Percentiles rank a stretch among this genome's conserved stretches.
phyloP scores from a whole-genome alignment of 2,797 vertebrate genomes.

The Platalea minor region DNA sequence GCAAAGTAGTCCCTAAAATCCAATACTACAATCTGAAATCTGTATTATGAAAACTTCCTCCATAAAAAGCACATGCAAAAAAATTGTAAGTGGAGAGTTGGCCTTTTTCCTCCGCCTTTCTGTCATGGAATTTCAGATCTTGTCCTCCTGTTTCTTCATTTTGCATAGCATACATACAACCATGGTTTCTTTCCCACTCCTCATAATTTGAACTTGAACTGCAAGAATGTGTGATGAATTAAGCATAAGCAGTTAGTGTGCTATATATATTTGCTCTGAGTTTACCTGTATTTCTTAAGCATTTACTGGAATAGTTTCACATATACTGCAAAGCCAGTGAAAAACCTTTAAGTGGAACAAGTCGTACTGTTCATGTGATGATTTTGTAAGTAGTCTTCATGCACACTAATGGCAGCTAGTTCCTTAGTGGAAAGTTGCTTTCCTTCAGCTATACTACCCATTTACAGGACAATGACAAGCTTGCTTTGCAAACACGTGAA shows the following conservation, averaged over 20 bases:
- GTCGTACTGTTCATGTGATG: not conserved
- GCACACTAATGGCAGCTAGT: not conserved
- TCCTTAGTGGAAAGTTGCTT: not conserved
- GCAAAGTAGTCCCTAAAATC: not conserved
- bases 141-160: not conserved
- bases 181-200: not conserved
- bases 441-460: not conserved
- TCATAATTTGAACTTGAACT: not conserved
- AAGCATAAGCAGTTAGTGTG: not conserved
- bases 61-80: not conserved
- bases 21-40: not conserved
- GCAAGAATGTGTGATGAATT: not conserved
- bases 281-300: not conserved
- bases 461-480: not conserved
- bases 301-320: not conserved
- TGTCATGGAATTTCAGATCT: not conserved
- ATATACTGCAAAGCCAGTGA: not conserved
- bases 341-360: not conserved
- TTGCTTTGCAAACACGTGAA: not conserved
- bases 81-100: not conserved
- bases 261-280: not conserved
- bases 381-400: not conserved
- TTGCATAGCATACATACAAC: not conserved
- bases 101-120: not conserved
- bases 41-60: not conserved